These are phyloP conservation scores for Mythimna impura DNA, from an alignment of 2,888 invertebrate genomes.

Conservation along the genomic window DNA sequence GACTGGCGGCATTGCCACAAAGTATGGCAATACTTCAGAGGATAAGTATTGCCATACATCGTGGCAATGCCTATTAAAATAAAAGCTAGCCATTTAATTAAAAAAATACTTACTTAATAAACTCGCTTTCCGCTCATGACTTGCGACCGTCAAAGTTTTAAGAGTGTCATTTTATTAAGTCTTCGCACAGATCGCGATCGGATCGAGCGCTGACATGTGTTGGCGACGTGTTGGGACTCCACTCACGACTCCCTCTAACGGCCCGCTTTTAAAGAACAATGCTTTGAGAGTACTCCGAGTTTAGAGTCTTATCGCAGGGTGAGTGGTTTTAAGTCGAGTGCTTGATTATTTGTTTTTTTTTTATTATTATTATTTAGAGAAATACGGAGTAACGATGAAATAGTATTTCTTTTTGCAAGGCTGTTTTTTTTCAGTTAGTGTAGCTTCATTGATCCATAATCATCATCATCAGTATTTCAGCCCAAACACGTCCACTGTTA, in stretches of 20 bases:
- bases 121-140: slow-evolving; percentile 35
- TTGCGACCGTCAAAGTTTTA: slow-evolving; percentile 60
- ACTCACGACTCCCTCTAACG: slow-evolving; percentile 68
- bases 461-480: too few relatives aligned
- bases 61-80: too few relatives aligned
- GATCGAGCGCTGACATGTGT: slow-evolving; percentile 80
- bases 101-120: background rate
- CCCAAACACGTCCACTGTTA: too few relatives aligned
- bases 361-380: background rate
- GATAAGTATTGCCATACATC: too few relatives aligned
- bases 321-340: slow-evolving; percentile 46
- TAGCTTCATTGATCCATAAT: background rate
- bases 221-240: slow-evolving; percentile 76
- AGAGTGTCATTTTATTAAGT: slow-evolving; percentile 86
- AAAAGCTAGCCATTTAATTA: too few relatives aligned
- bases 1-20: too few relatives aligned
- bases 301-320: slow-evolving; percentile 44
- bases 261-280: slow-evolving; percentile 69
- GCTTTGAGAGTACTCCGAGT: slow-evolving; percentile 51
- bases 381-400: too few relatives aligned
- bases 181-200: slow-evolving; percentile 80
- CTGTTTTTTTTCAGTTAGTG: background rate
- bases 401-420: too few relatives aligned
- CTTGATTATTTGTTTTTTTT: slow-evolving; percentile 25
- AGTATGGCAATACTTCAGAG: too few relatives aligned